These are phyloP conservation scores for Smutsia temminckii DNA, from an alignment of 2,797 vertebrate species.

Conservation along the genomic window DNA sequence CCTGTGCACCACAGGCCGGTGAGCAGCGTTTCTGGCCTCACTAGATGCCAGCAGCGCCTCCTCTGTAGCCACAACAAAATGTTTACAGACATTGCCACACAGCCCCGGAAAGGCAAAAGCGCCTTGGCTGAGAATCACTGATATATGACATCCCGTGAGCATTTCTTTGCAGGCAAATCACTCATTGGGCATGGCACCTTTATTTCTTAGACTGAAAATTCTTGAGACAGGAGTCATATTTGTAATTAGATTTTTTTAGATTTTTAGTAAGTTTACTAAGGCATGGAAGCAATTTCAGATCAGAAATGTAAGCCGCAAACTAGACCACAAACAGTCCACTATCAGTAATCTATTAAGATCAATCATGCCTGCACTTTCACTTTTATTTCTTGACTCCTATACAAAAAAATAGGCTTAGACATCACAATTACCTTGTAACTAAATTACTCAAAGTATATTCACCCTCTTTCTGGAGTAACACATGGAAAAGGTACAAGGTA, in stretches of 20 bases:
- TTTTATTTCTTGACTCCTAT: not conserved
- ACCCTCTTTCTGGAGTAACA: not conserved
- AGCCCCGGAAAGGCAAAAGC: not conserved
- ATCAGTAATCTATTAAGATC: not conserved
- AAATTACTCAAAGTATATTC: not conserved
- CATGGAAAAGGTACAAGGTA: not conserved
- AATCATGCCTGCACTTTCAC: not conserved
- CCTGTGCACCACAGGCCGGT: accelerated
- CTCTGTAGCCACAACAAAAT: not conserved
- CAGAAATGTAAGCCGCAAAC: not conserved
- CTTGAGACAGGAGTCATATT: not conserved
- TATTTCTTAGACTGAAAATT: not conserved
- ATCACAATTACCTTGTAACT: not conserved
- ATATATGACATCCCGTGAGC: not conserved
- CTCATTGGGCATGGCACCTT: not conserved
- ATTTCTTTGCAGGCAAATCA: not conserved
- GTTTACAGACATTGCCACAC: not conserved
- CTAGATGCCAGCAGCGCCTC: not conserved
- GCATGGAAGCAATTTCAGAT: not conserved
- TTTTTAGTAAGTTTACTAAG: not conserved
- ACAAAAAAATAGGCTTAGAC: not conserved
- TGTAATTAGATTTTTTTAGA: not conserved
- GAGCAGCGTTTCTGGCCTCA: not conserved
- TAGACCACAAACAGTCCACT: not conserved
- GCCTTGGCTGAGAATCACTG: not conserved